A percentile compares a stretch with the other conserved stretches of the same genome.
phyloP scores from a whole-genome alignment of 2,888 invertebrate species.

The Azorinus chamasolen region DNA sequence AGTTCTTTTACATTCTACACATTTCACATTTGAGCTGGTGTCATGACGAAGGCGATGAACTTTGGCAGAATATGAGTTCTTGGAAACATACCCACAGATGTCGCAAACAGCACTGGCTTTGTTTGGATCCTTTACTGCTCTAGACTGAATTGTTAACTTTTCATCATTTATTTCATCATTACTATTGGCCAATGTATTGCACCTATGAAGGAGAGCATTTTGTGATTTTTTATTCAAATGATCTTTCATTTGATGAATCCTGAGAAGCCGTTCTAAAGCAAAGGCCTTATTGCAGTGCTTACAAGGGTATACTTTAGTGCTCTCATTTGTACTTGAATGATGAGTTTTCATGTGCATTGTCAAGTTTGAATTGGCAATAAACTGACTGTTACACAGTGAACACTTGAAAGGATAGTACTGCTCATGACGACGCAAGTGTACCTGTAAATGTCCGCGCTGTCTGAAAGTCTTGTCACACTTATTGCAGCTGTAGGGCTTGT shows the following conservation, averaged over 20 bases:
- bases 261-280: background rate
- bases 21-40: too few relatives aligned
- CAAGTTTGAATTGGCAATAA: conserved; percentile 29
- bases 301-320: conserved; percentile 5
- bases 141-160: background rate
- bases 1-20: too few relatives aligned
- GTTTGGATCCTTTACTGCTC: background rate
- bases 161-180: background rate
- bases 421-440: conserved; percentile 39
- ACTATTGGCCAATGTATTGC: background rate
- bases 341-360: conserved; percentile 22
- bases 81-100: conserved; percentile 30
- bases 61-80: background rate
- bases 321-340: background rate
- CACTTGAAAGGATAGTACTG: conserved; percentile 45
- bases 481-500: conserved; percentile 33
- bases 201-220: conserved; percentile 10
- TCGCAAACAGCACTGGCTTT: conserved; percentile 26
- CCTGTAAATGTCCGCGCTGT: conserved; percentile 39
- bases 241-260: conserved; percentile 23
- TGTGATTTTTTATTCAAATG: background rate
- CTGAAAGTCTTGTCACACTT: conserved; percentile 34
- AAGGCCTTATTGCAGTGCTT: conserved; percentile 15
- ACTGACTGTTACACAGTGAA: conserved; percentile 24
- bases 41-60: too few relatives aligned